These are phyloP conservation scores for Psophia crepitans DNA, from an alignment of 2,113 vertebrate genomes.

Conservation along the genomic window DNA sequence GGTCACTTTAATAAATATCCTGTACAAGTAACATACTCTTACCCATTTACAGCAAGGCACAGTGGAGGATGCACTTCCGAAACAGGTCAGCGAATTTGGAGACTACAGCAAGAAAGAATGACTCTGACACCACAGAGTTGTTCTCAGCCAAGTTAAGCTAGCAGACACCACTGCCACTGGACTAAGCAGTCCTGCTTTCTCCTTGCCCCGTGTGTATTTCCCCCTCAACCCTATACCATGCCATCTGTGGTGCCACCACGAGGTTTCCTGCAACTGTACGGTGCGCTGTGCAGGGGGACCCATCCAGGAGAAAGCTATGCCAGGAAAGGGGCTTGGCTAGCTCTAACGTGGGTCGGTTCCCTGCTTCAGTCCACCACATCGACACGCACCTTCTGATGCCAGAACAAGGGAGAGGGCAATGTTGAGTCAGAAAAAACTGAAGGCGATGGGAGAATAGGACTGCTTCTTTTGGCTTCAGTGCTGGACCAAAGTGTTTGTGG, in stretches of 20 bases:
- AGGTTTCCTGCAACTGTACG: not conserved
- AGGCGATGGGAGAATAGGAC: not conserved
- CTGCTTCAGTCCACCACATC: not conserved
- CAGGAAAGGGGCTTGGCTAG: not conserved
- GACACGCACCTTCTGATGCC: not conserved
- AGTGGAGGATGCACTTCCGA: not conserved
- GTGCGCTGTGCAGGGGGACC: rapidly evolving
- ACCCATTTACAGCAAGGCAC: rapidly evolving
- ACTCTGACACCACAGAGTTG: too few species aligned
- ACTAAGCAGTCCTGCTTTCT: not conserved
- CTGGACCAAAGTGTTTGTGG: not conserved
- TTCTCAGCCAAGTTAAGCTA: not conserved
- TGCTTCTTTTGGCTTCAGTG: not conserved
- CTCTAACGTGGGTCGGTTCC: not conserved
- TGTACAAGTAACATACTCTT: not conserved
- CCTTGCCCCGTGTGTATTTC: not conserved
- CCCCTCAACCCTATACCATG: not conserved
- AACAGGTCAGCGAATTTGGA: not conserved
- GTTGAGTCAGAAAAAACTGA: not conserved
- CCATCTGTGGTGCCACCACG: not conserved
- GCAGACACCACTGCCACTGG: not conserved
- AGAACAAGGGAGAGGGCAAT: not conserved
- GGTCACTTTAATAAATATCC: not conserved
- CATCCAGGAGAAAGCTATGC: not conserved
- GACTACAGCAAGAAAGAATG: not conserved